phyloP scores from a whole-genome alignment of 1,140 invertebrate species.

The Penaeus chinensis region DNA sequence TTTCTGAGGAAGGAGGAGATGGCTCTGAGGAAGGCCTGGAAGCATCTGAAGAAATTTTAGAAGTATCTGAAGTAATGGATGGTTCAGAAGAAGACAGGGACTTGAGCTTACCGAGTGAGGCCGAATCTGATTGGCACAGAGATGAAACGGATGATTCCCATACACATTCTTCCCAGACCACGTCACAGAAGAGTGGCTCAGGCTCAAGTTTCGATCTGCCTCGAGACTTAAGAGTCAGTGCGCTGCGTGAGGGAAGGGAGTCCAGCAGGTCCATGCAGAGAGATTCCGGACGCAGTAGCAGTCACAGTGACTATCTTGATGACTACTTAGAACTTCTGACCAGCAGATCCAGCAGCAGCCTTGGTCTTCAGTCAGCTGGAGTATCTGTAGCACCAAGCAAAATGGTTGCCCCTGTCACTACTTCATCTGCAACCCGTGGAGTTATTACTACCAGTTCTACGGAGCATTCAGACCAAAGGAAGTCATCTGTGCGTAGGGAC shows the following conservation, averaged over 20 bases:
- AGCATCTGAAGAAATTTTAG: slow-evolving; percentile 29
- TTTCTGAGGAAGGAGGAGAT: slow-evolving; percentile 36
- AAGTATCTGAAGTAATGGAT: neutral
- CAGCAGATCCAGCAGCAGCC: slow-evolving; percentile 13
- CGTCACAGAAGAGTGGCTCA: slow-evolving; percentile 4
- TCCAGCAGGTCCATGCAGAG: neutral
- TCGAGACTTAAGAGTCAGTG: neutral
- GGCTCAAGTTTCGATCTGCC: no score
- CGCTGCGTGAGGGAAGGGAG: neutral
- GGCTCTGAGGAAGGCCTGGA: slow-evolving; percentile 30
- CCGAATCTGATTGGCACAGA: slow-evolving; percentile 18
- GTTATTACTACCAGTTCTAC: neutral
- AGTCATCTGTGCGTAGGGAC: neutral
- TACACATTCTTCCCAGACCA: neutral
- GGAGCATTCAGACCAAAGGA: slow-evolving; percentile 1
- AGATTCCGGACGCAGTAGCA: slow-evolving; percentile 47
- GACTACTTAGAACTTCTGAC: slow-evolving; percentile 46
- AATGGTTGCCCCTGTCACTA: slow-evolving; percentile 10
- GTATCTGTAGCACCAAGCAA: neutral
- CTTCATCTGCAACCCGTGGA: neutral
- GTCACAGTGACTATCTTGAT: slow-evolving; percentile 53
- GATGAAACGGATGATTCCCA: neutral
- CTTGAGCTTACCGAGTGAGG: slow-evolving; percentile 39
- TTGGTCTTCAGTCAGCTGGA: slow-evolving; percentile 25
- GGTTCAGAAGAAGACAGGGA: slow-evolving; percentile 37